Percentiles rank a stretch among this genome's conserved stretches.
Evolutionary conservation across 1,140 invertebrate species (phyloP).

Genomic region (Drosophila ogumai): DNA sequence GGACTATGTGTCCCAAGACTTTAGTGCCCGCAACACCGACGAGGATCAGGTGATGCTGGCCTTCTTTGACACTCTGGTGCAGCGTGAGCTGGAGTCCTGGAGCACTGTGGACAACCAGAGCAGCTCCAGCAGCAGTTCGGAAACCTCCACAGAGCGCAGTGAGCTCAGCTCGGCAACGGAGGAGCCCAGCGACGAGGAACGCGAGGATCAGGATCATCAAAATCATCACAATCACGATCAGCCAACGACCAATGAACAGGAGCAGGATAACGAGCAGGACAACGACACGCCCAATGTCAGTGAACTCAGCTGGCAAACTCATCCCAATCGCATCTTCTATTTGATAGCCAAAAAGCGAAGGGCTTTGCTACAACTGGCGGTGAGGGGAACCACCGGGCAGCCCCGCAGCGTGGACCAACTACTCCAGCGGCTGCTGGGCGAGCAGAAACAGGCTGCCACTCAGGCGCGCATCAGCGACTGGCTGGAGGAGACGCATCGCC

Average conservation of each 20-base stretch:
- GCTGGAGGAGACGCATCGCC: conserved; percentile 68
- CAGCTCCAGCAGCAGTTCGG: conserved; percentile 42
- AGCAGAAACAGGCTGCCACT: conserved; percentile 58
- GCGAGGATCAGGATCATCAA: not conserved
- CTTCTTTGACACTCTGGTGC: conserved; percentile 97
- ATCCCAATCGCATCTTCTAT: conserved; percentile 82
- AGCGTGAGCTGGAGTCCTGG: conserved; percentile 94
- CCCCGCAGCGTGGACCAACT: conserved; percentile 59
- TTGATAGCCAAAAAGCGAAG: conserved; percentile 82
- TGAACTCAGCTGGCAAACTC: conserved; percentile 66
- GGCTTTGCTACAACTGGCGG: conserved; percentile 73
- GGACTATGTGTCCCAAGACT: conserved; percentile 92
- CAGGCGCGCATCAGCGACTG: conserved; percentile 63
- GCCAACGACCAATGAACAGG: not conserved
- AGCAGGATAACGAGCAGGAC: conserved; percentile 7
- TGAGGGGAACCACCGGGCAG: conserved; percentile 64
- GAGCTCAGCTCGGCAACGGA: conserved; percentile 39
- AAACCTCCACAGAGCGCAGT: conserved; percentile 41
- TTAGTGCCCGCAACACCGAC: conserved; percentile 92
- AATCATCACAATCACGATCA: not conserved
- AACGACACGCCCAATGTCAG: conserved; percentile 66
- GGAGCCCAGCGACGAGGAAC: conserved; percentile 46
- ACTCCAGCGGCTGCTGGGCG: conserved; percentile 52
- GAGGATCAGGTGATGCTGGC: conserved; percentile 98
- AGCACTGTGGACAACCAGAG: conserved; percentile 85